Evolutionary conservation across 2,888 invertebrate genomes (phyloP), one percentile per base, ranked within the genome.

Genomic region (Pollenia amentaria): DNA sequence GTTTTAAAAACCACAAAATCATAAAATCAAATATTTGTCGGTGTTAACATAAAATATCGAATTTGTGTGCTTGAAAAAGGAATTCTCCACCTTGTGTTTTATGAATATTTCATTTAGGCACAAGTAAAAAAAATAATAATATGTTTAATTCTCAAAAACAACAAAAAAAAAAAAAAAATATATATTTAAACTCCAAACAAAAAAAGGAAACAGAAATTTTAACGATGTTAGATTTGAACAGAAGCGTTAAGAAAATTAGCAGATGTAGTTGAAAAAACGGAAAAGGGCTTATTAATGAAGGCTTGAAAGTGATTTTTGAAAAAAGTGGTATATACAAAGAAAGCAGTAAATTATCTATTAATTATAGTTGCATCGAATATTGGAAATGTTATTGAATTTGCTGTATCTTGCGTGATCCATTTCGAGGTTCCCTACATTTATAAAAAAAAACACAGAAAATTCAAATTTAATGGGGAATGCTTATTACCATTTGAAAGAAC

Each of bases 31-130:
- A 29, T 29, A 29, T 29, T 29, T 29, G 48, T 67, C 40, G 53
- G 18, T 48, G 75, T 40, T 60, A 51, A 51, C n/a, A 18, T 57
- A 55, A 77, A 55, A 60, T 42, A 82, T 60, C 16, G 67, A 69
- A 69, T 60, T 40, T 73, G 12, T 44, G 29, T 42, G 46, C 42
- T 18, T 64, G 38, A 42, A n/a, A 84, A 84, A 29, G 6, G 29
- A 29, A 29, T 29, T 29, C 29, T 29, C 3, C 76, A 87, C 87
- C 83, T 87, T 84, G 77, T 73, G 84, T 77, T 87, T 84, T 69
- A 81, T 87, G 84, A 84, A 87, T 84, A 80, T 84, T 84, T 80
- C 60, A 87, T 84, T 84, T 79, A 69, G 69, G 55, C 60, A 79
- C 42, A 48, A 16, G 73, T 40, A 38, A 55, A 82, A 38, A 67